Base-by-base conservation (phyloP, 2,113 vertebrate genomes). In the Corapipo altera region DNA sequence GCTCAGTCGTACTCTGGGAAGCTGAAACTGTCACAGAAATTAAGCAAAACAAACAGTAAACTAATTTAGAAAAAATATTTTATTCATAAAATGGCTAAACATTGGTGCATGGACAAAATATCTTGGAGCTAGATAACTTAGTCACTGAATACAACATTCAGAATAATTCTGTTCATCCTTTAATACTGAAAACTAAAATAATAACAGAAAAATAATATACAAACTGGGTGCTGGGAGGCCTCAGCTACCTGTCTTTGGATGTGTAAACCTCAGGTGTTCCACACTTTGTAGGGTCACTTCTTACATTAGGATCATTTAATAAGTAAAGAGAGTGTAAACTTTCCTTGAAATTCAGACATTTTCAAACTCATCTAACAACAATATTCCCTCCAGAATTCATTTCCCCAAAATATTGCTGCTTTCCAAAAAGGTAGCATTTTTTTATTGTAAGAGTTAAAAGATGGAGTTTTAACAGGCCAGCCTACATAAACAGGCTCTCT, bases 1-100 rank as follows among this genome's bases (percentile, higher is more conserved):
- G 24, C 32, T 85, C 49, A 58, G 21, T 61, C 54, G 14, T 39
- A 46, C 24, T 80, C 55, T 64, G 27, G 30, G 43, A 88, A 83
- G 51, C 48, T 37, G 66, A 87, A 74, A 44, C 57, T 67, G 62
- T 52, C 67, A 85, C 14, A 77, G 55, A 90, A 88, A 91, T 71
- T 49, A 66, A 54, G 62, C 54, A 92, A 26, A 91, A 87, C 24
- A 93, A 95, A 91, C 19, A 54, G 55, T 35, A 77, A 96, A 91
- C 33, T 44, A 30, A 75, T 67, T 72, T 54, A 84, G 57, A 75
- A 95, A 87, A 94, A 17, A 52, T n/a, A 81, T 65, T 96, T 94
- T 97, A 95, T 95, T 96, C n/a, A 86, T 67, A 92, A 91, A 93
- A 84, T 41, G 15, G 91, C 26, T 77, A 74, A 88, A 76, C 22